Percentiles rank a stretch among this genome's conserved stretches.
Evolutionary conservation across 2,888 invertebrate species (phyloP).

Genomic region (Sisyra terminalis): DNA sequence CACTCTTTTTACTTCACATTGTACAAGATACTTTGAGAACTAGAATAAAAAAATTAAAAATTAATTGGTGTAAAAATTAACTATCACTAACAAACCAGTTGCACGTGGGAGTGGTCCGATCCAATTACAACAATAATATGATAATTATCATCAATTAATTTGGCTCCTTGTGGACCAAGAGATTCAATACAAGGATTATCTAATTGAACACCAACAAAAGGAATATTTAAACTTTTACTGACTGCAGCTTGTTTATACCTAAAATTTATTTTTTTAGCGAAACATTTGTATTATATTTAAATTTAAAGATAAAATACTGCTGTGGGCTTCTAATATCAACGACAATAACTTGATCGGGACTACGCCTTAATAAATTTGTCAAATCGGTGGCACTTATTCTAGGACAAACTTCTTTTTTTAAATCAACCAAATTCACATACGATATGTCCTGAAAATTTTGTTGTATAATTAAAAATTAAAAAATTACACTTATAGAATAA

Average conservation of each 20-base stretch:
- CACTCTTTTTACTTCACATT: constrained; percentile 59
- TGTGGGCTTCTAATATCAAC: constrained; percentile 52
- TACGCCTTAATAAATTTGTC: constrained; percentile 48
- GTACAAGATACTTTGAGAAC: constrained; percentile 77
- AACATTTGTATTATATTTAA: background rate
- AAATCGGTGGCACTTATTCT: constrained; percentile 78
- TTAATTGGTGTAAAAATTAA: constrained; percentile 6
- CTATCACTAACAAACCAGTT: constrained; percentile 35
- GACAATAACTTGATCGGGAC: constrained; percentile 35
- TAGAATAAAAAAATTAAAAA: constrained; percentile 25
- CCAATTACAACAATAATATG: constrained; percentile 66
- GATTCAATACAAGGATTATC: constrained; percentile 53
- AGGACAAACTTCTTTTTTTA: constrained; percentile 62
- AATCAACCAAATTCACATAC: constrained; percentile 46
- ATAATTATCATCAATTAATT: constrained; percentile 39
- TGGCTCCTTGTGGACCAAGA: constrained; percentile 44
- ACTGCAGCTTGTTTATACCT: constrained; percentile 68
- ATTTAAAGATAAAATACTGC: constrained; percentile 27
- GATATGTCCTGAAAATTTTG: constrained; percentile 48
- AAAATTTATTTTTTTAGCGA: constrained; percentile 2
- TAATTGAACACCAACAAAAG: constrained; percentile 63
- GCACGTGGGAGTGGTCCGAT: constrained; percentile 58
- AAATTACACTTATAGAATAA: background rate
- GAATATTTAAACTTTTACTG: constrained; percentile 73
- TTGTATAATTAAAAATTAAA: too few species aligned